These are phyloP conservation scores for Isurus oxyrinchus DNA, from an alignment of 2,113 vertebrate genomes.

Conservation along the genomic window DNA sequence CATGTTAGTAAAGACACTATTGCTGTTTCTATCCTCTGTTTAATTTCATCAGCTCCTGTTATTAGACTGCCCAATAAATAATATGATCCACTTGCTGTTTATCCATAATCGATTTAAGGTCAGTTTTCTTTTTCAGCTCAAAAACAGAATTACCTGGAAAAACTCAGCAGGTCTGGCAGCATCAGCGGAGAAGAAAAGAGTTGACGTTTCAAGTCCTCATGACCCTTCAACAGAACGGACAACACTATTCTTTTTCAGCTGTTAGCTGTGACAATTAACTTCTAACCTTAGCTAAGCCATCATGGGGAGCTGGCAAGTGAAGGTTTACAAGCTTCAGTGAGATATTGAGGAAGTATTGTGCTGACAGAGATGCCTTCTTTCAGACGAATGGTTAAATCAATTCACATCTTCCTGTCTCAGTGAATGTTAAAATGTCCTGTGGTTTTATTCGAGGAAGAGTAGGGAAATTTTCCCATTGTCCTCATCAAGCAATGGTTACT, in stretches of 20 bases:
- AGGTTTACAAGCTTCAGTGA: not conserved
- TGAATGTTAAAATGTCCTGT: not conserved
- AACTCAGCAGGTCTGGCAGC: too few relatives aligned
- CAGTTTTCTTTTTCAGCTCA: not conserved
- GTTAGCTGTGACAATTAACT: not conserved
- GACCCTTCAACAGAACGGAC: too few relatives aligned
- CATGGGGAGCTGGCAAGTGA: not conserved
- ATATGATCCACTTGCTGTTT: not conserved
- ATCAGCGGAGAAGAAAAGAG: too few relatives aligned
- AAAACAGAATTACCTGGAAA: too few relatives aligned
- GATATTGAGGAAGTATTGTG: not conserved
- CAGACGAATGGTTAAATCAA: not conserved
- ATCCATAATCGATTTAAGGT: not conserved
- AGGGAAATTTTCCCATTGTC: not conserved
- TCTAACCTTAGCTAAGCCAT: not conserved
- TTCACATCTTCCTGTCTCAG: not conserved
- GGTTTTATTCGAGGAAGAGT: not conserved
- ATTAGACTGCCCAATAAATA: not conserved
- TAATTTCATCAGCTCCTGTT: not conserved
- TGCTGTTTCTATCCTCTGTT: not conserved
- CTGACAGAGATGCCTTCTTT: not conserved
- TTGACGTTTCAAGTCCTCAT: too few relatives aligned
- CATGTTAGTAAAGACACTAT: not conserved
- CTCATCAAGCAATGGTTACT: not conserved
- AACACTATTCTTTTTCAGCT: not conserved